phyloP scores from a whole-genome alignment of 1,140 invertebrate species.

The Zaprionus davidi region DNA sequence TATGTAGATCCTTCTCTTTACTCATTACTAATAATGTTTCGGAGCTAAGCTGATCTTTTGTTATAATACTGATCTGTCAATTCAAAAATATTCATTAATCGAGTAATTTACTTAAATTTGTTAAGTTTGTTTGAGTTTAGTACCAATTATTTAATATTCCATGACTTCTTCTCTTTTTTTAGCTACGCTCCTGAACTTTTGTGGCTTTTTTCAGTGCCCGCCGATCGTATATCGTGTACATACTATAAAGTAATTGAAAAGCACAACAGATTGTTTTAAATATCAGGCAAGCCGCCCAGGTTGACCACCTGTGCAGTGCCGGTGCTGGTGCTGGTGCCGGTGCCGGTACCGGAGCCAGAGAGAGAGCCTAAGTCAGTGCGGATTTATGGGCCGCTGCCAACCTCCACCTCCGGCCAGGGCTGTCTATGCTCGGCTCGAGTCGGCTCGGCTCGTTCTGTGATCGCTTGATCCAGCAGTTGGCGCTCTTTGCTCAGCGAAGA shows the following conservation, averaged over 20 bases:
- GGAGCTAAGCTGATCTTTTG: too few relatives aligned
- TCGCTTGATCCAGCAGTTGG: conserved; percentile 37
- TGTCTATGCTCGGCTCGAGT: conserved; percentile 24
- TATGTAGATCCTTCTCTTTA: too few relatives aligned
- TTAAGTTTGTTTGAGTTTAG: too few relatives aligned
- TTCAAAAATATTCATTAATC: too few relatives aligned
- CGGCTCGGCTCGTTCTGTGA: neutral
- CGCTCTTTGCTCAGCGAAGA: conserved; percentile 35
- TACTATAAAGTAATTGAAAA: conserved; percentile 83
- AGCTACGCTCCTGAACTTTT: conserved; percentile 50
- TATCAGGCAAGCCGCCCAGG: conserved; percentile 76
- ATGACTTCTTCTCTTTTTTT: neutral
- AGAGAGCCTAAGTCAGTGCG: conserved; percentile 9
- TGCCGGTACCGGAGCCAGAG: conserved; percentile 1
- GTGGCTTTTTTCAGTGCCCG: conserved; percentile 25
- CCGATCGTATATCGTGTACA: conserved; percentile 76
- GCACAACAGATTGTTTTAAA: conserved; percentile 83
- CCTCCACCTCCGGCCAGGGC: conserved; percentile 6
- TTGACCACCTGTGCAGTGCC: conserved; percentile 74
- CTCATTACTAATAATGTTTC: too few relatives aligned
- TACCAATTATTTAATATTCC: too few relatives aligned
- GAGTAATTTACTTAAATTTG: too few relatives aligned
- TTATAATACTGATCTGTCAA: too few relatives aligned
- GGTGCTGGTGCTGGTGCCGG: conserved; percentile 17
- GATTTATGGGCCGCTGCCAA: conserved; percentile 61